A percentile compares a stretch with the other conserved stretches of the same genome.
Conservation (phyloP, 2,113 vertebrate genomes). For the Cyanistes caeruleus region DNA sequence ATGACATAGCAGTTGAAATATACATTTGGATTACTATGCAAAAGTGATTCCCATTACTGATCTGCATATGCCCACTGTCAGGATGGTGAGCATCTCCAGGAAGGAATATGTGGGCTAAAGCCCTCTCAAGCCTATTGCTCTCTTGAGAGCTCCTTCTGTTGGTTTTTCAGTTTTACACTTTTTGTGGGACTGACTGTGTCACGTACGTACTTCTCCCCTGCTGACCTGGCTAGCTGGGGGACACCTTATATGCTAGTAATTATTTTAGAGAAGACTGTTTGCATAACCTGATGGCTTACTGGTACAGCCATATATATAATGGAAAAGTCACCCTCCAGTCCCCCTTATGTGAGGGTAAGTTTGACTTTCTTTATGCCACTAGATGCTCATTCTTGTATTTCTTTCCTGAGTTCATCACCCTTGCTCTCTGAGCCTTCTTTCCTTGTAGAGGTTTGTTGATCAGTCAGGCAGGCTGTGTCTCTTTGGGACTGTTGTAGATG, state of each 20-base stretch:
- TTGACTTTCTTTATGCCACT: not conserved
- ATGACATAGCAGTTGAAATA: not conserved
- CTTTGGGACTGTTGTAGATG: not conserved
- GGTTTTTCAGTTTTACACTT: not conserved
- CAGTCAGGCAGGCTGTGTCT: not conserved
- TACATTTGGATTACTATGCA: not conserved
- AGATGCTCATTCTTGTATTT: not conserved
- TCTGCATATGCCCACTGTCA: not conserved
- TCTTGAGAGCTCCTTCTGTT: not conserved
- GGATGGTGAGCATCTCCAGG: not conserved
- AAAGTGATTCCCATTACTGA: not conserved
- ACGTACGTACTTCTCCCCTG: accelerated
- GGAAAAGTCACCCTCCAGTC: not conserved
- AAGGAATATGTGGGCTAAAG: not conserved
- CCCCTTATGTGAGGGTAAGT: not conserved
- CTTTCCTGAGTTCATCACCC: not conserved
- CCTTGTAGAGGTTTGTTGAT: not conserved
- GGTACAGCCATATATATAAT: not conserved
- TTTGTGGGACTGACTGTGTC: not conserved
- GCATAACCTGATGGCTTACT: not conserved
- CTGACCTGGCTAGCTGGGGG: not conserved
- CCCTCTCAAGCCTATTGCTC: not conserved
- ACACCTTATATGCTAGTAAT: not conserved
- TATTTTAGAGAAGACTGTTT: not conserved
- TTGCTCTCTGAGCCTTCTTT: not conserved